Evolutionary conservation across 2,113 vertebrate species (phyloP).

Genomic region (Eptesicus fuscus): DNA sequence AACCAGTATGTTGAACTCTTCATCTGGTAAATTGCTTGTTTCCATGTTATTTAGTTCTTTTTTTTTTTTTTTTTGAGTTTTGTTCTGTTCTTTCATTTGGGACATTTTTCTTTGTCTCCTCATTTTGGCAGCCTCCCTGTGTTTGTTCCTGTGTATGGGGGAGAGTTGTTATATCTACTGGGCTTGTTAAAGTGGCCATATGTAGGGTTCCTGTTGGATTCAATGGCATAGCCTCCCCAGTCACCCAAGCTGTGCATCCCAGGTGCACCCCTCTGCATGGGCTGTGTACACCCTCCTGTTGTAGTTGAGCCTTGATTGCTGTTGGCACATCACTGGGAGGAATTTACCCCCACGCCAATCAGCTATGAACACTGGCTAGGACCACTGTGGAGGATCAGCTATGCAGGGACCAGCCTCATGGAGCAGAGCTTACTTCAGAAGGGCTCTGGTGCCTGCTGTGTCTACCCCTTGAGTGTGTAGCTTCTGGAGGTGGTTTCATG

Average conservation of each 20-base stretch:
- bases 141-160: background rate
- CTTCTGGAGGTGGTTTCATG: background rate
- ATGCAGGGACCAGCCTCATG: background rate
- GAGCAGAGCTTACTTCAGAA: background rate
- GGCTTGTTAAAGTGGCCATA: background rate
- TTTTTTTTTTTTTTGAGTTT: background rate
- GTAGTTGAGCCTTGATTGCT: background rate
- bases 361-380: background rate
- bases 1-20: background rate
- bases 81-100: background rate
- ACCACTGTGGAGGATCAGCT: background rate
- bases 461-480: background rate
- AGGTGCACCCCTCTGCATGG: background rate
- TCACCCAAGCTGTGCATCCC: background rate
- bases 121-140: background rate
- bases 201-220: background rate
- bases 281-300: background rate
- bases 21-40: background rate
- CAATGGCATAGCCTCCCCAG: background rate
- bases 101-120: background rate
- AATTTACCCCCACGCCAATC: background rate
- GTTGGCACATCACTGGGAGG: background rate
- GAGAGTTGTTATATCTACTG: background rate
- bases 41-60: background rate
- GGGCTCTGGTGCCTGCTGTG: background rate